Evolutionary conservation across 2,888 invertebrate species (phyloP), one percentile per base, ranked within the genome.

Genomic region (Drosophila mulleri): DNA sequence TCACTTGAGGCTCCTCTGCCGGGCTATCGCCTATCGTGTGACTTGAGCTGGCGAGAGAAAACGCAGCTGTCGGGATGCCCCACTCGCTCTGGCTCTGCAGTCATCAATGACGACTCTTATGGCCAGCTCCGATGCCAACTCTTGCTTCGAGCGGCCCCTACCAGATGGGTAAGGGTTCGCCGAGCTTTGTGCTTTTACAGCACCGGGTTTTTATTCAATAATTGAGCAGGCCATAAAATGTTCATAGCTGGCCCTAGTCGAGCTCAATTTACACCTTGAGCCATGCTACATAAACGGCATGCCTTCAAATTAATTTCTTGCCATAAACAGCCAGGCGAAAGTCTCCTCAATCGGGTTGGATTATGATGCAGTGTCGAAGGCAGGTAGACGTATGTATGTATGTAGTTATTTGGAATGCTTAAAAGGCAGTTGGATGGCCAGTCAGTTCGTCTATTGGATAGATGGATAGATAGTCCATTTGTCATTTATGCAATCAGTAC

Each of bases 171-270:
- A 26, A 26, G 26, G 26, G 35, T 48, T 7, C 48, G 26, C n/a
- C 11, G 18, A 37, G 50, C 48, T 60, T 56, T 57, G 12, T 45
- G 32, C 54, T 50, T 50, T 67, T 42, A 54, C 18, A 77, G 41
- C 65, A 62, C 62, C 62, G 54, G 12, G 41, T 62, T 72, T 42
- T 44, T 26, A 12, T 62, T 67, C 37, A 73, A 72, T 73, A 67
- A 62, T 64, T 61, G 53, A 78, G 61, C 45, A 12, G 57, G 45
- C 35, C 26, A 53, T 63, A 23, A 50, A 67, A 73, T 47, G 64
- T 76, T 45, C 35, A 70, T 48, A 29, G 57, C 41, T 47, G 41
- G 14, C 20, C n/a, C 60, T 39, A 50, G 26, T 18, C 41, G 54
- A 45, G 58, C 35, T 45, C 58, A 37, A 5, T 47, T 58, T 58